phyloP scores from a whole-genome alignment of 2,888 invertebrate genomes.

The Shargacucullia verbasci region DNA sequence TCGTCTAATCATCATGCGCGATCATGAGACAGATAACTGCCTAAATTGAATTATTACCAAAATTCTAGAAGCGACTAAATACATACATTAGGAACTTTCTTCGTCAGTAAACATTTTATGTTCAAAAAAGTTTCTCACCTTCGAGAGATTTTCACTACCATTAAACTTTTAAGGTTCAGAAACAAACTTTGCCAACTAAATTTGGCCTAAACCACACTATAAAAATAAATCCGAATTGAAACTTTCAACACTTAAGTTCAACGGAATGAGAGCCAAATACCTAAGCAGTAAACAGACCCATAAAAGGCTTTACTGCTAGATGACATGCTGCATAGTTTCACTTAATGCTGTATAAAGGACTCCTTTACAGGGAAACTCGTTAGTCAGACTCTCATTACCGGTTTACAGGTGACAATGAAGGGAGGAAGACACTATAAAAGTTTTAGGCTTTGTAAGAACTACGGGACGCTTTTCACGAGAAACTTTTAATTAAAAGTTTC shows the following conservation, averaged over 20 bases:
- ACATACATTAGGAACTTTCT: no score
- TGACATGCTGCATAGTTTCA: constrained; percentile 19
- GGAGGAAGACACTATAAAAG: constrained; percentile 20
- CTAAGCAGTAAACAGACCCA: constrained; percentile 15
- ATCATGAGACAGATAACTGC: no score
- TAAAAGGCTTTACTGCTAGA: constrained; percentile 20
- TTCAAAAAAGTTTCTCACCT: no score
- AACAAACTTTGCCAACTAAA: constrained; percentile 3
- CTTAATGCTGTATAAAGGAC: constrained; percentile 8
- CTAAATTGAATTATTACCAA: no score
- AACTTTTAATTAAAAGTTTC: constrained; percentile 10
- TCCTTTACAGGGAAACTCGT: constrained; percentile 30
- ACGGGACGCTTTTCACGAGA: not conserved
- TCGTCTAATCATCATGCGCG: no score
- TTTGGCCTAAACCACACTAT: not conserved
- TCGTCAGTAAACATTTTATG: no score
- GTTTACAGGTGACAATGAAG: constrained; percentile 32
- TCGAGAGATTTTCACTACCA: no score
- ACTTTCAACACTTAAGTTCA: not conserved
- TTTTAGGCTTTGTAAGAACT: no score
- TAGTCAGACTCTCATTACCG: constrained; percentile 34
- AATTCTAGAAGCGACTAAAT: no score
- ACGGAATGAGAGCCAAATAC: constrained; percentile 25
- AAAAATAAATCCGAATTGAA: constrained; percentile 8
- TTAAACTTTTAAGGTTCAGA: not conserved